These are phyloP conservation scores for Heliconius cydno DNA, from an alignment of 2,888 invertebrate species.

Conservation along the genomic window DNA sequence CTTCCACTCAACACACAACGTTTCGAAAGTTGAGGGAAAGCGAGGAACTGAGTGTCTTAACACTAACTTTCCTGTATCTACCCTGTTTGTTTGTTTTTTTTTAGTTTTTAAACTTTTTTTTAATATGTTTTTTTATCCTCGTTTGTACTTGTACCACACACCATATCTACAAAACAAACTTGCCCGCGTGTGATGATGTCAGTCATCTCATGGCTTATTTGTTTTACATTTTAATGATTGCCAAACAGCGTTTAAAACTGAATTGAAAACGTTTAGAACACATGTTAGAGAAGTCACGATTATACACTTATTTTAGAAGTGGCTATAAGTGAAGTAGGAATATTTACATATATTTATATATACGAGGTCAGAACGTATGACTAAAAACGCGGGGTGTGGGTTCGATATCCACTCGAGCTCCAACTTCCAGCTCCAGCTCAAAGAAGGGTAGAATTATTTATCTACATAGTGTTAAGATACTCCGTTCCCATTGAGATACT, in stretches of 20 bases:
- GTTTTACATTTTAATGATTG: slow-evolving; percentile 47
- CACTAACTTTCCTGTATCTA: too few relatives aligned
- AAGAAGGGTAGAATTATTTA: too few relatives aligned
- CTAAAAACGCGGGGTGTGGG: neutral
- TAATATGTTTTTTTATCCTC: too few relatives aligned
- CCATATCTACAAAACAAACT: slow-evolving; percentile 1
- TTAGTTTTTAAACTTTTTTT: too few relatives aligned
- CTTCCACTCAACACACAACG: neutral
- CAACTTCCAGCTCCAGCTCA: too few relatives aligned
- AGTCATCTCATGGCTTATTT: slow-evolving; percentile 46
- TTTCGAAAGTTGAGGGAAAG: too few relatives aligned
- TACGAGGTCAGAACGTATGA: neutral
- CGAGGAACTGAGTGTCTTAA: too few relatives aligned
- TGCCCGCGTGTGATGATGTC: slow-evolving; percentile 43
- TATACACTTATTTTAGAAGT: slow-evolving; percentile 3
- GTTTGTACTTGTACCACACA: slow-evolving; percentile 6
- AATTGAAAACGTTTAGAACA: slow-evolving; percentile 34
- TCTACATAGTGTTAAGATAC: too few relatives aligned
- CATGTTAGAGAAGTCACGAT: slow-evolving; percentile 16
- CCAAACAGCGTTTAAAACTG: slow-evolving; percentile 39
- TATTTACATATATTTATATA: too few relatives aligned
- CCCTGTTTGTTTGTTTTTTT: too few relatives aligned
- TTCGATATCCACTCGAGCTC: neutral
- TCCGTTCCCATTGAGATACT: too few relatives aligned
- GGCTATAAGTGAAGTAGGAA: neutral